Evolutionary conservation across 2,888 invertebrate species (phyloP).

Genomic region (Eucriotettix oculatus): DNA sequence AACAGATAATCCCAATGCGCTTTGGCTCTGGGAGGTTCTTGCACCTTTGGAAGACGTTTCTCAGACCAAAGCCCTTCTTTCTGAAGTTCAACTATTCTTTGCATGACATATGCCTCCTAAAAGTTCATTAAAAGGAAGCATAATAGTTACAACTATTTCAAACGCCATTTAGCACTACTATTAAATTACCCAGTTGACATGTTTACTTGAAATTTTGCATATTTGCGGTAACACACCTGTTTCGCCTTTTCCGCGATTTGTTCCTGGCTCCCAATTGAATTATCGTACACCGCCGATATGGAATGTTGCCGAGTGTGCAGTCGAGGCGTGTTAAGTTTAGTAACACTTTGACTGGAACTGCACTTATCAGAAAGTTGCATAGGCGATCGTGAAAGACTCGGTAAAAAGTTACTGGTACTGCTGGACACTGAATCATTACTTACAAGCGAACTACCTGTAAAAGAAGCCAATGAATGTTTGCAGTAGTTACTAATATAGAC

Average conservation of each 20-base stretch:
- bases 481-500: no score
- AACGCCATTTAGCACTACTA: no score
- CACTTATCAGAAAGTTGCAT: no score
- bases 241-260: constrained; percentile 74
- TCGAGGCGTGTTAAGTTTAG: constrained; percentile 2
- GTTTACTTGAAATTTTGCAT: neutral
- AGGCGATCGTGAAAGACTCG: no score
- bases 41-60: constrained; percentile 75
- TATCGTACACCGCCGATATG: constrained; percentile 14
- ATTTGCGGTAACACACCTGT: constrained; percentile 33
- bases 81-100: constrained; percentile 78
- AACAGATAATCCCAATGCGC: constrained; percentile 97
- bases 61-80: constrained; percentile 92
- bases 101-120: constrained; percentile 85
- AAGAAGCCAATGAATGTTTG: no score
- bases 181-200: neutral
- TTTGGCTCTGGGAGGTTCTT: constrained; percentile 77
- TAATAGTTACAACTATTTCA: no score
- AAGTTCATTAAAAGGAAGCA: neutral
- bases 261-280: constrained; percentile 37
- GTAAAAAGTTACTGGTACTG: no score
- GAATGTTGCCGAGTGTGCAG: constrained; percentile 13
- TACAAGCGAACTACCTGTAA: no score
- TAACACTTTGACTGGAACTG: no score
- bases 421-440: no score